These are phyloP conservation scores for Zhuqinia jingwanae DNA, from an alignment of 2,888 invertebrate species.

Conservation along the genomic window DNA sequence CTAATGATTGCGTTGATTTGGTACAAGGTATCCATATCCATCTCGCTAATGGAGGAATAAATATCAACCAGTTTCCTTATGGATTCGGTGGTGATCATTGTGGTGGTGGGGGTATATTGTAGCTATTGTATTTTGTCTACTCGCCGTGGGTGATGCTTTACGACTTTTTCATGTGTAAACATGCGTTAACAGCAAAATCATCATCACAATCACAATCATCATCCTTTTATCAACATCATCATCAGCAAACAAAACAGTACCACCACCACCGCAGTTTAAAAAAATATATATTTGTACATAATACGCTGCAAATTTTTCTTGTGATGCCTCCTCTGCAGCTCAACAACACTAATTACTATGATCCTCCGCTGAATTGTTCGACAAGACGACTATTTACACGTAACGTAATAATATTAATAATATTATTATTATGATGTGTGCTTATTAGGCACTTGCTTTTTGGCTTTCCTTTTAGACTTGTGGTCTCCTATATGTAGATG, in stretches of 20 bases:
- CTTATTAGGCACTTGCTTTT: neutral
- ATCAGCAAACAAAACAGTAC: too few species aligned
- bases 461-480: conserved; percentile 1
- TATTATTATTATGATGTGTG: too few species aligned
- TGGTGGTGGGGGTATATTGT: too few species aligned
- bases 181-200: conserved; percentile 6
- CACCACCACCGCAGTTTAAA: neutral
- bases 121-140: neutral
- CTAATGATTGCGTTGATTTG: neutral
- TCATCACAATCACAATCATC: neutral
- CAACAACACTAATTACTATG: too few species aligned
- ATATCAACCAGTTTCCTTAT: conserved; percentile 17
- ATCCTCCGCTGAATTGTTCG: too few species aligned
- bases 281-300: too few species aligned
- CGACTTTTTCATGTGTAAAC: neutral
- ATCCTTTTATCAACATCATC: neutral
- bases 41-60: neutral
- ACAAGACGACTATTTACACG: too few species aligned
- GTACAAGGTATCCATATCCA: too few species aligned
- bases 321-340: too few species aligned
- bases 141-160: neutral
- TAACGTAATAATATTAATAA: too few species aligned
- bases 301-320: too few species aligned
- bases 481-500: neutral
- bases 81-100: neutral